Percentiles rank a stretch among this genome's conserved stretches.
Conservation (phyloP, 2,888 invertebrate species). For the Dryadula phaetusa region DNA sequence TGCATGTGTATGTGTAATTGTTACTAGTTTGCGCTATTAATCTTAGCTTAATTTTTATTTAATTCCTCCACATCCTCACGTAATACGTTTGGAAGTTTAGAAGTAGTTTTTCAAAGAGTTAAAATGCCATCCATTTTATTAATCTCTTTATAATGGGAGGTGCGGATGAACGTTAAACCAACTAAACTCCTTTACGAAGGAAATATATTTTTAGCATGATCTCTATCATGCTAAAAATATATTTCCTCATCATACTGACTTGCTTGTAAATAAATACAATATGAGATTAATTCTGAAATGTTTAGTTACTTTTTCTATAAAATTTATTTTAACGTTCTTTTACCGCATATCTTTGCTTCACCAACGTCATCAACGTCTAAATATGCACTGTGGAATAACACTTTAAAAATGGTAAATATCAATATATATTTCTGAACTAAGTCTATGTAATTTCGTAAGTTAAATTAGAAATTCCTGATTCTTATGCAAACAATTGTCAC, state of each 20-base stretch:
- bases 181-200: conserved; percentile 14
- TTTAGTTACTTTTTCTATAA: too few species aligned
- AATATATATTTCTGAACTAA: conserved; percentile 12
- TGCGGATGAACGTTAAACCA: conserved; percentile 33
- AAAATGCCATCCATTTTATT: conserved; percentile 38
- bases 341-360: too few species aligned
- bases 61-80: not conserved
- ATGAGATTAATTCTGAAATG: not conserved
- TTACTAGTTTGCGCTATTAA: not conserved
- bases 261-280: not conserved
- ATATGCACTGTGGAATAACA: too few species aligned
- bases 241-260: too few species aligned
- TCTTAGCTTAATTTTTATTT: not conserved
- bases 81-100: not conserved
- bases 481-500: conserved; percentile 34
- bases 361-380: too few species aligned
- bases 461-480: conserved; percentile 27
- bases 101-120: conserved; percentile 29
- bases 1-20: too few species aligned
- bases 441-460: conserved; percentile 14
- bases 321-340: too few species aligned
- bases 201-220: not conserved
- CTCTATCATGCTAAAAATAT: too few species aligned
- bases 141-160: conserved; percentile 36
- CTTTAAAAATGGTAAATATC: too few species aligned